phyloP scores from a whole-genome alignment of 2,888 invertebrate species.

The Stenolophus ochropezus region DNA sequence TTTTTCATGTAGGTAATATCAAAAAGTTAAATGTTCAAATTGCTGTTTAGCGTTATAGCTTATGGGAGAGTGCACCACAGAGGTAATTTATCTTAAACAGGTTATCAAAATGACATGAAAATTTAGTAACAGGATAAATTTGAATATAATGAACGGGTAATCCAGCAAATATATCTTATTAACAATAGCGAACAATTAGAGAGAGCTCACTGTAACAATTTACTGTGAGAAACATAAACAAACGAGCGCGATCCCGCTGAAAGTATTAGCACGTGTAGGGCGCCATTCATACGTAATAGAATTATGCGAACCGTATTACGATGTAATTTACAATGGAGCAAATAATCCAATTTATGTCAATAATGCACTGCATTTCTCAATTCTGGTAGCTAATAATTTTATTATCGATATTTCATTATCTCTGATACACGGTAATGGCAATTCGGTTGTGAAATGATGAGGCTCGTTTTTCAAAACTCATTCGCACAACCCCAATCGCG shows the following conservation, averaged over 20 bases:
- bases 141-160: too few species aligned
- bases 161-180: too few species aligned
- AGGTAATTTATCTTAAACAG: too few species aligned
- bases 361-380: conserved; percentile 31
- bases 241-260: background rate
- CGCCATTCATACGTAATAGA: conserved; percentile 11
- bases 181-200: background rate
- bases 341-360: conserved; percentile 47
- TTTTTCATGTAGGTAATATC: too few species aligned
- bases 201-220: background rate
- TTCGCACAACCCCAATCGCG: too few species aligned
- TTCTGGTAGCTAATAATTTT: conserved; percentile 38
- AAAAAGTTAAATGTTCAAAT: too few species aligned
- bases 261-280: background rate
- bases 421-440: conserved; percentile 40
- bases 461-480: too few species aligned
- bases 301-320: conserved; percentile 25
- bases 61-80: too few species aligned
- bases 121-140: too few species aligned
- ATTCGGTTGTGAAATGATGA: background rate
- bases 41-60: too few species aligned
- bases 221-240: conserved; percentile 16
- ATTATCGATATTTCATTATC: conserved; percentile 54
- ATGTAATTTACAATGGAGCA: conserved; percentile 26
- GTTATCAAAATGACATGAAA: too few species aligned